Evolutionary conservation across 92 coral and sea anemone species (phyloP), one percentile per base, ranked within the genome.

Genomic region (Porites lobata): DNA sequence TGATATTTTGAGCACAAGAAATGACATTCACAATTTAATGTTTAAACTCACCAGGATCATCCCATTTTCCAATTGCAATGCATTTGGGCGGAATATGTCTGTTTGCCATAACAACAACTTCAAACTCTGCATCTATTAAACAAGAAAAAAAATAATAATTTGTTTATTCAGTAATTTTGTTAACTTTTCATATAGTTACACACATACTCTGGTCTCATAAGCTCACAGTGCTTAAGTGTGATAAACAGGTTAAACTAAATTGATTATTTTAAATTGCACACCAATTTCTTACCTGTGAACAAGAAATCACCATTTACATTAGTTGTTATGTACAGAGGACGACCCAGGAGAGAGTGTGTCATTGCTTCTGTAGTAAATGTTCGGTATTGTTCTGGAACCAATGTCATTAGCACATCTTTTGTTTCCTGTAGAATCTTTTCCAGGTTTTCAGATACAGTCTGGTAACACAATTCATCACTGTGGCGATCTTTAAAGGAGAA

Each of bases 281-380:
- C 20, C 2, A 75, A 47, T 59, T 3, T 6, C 90, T 19, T 93
- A 93, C 96, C 96, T 43, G 94, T 93, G 90, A 90, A 84, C 14
- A 87, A 86, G 17, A 93, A n/a, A 54, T 94, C 94, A 1, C 96
- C 94, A 91, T 94, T 94, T 61, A 85, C 91, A 94, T 94, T 91
- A 1, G 24, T 22, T 22, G 90, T 24, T 38, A 85, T 72, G 51
- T 84, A 91, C n/a, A 93, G 90, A 6, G 96, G 96, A 18, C 96
- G 62, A 11, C 96, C 94, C 4, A 94, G 79, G n/a, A 92, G 72
- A 57, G 53, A 72, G 74, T 87, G 96, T 6, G 80, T 82, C 74
- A 0, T 22, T 59, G 90, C 96, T 63, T 93, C 94, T 3, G 73
- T 14, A 11, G 85, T 84, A 9, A 90, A 84, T 4, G 90, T 86